Evolutionary conservation across 2,113 vertebrate species (phyloP), one percentile per base, ranked within the genome.

Genomic region (Ceyx cyanopectus): DNA sequence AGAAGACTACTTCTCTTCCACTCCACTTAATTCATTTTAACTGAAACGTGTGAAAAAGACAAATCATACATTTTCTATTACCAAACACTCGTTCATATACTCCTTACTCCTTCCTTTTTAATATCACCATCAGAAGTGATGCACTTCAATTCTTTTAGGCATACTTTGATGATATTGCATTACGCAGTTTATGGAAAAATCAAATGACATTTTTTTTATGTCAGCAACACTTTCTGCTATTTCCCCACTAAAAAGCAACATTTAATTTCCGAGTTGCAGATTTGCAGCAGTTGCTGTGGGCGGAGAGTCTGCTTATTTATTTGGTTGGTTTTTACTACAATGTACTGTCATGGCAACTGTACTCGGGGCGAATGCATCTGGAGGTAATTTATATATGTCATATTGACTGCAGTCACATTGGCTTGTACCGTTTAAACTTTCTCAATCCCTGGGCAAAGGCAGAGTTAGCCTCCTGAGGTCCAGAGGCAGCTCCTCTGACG

Each of bases 291-390:
- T 94, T 90, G 81, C 79, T 96, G 91, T 92, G 85, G 94, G 95
- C 0, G 60, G 83, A 80, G 89, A 93, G 70, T 67, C 93, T 94
- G 85, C 89, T 90, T 95, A 92, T 92, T 95, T 96, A 85, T 91
- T 89, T 92, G 67, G 81, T 83, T 82, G 92, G 60, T 9, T 89
- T 96, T 91, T 83, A 95, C 85, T 90, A 94, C 85, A 89, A 81
- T 80, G 70, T 40, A 94, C 94, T 94, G 95, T 90, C 90, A 92
- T 94, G 93, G 94, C 93, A 95, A 91, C 95, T 94, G 87, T 57
- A 80, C 34, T 9, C 37, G 88, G 80, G 78, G 51, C 1, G 37
- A 93, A 66, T 85, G 76, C 89, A 95, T 89, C 84, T 91, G 90
- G 79, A 87, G 53, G 76, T 90, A 84, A 92, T 93, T 89, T 58